These are phyloP conservation scores for Halyomorpha halys DNA, from an alignment of 1,140 invertebrate genomes.

Conservation along the genomic window DNA sequence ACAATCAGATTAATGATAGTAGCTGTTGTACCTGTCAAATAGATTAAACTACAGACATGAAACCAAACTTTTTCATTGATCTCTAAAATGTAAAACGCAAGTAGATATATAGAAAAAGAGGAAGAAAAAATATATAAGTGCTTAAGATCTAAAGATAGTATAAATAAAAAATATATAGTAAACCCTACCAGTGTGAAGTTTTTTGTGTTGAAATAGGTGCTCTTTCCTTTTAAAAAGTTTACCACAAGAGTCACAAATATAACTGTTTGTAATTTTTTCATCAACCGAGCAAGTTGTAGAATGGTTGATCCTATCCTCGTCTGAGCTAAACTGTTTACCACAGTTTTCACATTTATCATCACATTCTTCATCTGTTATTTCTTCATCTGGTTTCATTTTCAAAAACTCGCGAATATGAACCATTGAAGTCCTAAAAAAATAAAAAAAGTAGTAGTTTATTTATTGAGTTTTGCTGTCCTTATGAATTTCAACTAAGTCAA, in stretches of 20 bases:
- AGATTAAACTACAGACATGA: too few relatives aligned
- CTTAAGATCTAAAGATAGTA: too few relatives aligned
- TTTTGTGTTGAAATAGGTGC: constrained; percentile 50
- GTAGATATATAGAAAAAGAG: too few relatives aligned
- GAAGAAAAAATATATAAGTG: too few relatives aligned
- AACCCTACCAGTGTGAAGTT: constrained; percentile 49
- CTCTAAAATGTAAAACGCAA: too few relatives aligned
- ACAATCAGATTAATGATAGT: too few relatives aligned
- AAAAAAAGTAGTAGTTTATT: too few relatives aligned
- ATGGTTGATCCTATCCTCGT: constrained; percentile 31
- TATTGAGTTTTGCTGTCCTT: too few relatives aligned
- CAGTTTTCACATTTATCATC: constrained; percentile 30
- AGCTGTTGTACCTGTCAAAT: too few relatives aligned
- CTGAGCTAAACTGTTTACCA: constrained; percentile 30
- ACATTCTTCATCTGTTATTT: constrained; percentile 10
- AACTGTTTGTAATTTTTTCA: constrained; percentile 17
- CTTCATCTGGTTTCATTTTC: constrained; percentile 31
- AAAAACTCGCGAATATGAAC: constrained; percentile 34
- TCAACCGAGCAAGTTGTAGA: constrained; percentile 16
- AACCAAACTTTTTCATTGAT: too few relatives aligned
- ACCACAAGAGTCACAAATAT: constrained; percentile 43
- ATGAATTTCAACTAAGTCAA: too few relatives aligned
- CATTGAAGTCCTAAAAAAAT: constrained; percentile 30
- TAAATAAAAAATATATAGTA: not conserved
- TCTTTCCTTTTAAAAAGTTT: constrained; percentile 51